phyloP scores from a whole-genome alignment of 2,888 invertebrate species.

The Drosophila aldrichi region DNA sequence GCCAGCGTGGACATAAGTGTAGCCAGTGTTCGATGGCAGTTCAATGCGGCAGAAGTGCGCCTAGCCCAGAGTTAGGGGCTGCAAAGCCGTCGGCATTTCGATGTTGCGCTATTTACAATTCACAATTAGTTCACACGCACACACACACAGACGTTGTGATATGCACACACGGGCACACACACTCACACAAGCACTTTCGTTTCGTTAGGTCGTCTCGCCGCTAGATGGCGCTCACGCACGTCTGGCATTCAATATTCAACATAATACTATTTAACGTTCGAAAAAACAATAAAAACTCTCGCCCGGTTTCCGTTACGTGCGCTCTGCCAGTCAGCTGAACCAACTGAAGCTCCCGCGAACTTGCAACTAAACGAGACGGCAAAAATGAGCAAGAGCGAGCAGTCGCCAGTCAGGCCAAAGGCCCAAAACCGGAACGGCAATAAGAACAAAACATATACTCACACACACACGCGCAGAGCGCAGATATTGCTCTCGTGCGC shows the following conservation, averaged over 20 bases:
- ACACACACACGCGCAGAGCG: neutral
- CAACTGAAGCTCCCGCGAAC: conserved; percentile 70
- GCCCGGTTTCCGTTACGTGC: conserved; percentile 67
- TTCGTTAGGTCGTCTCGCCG: conserved; percentile 33
- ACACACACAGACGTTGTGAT: conserved; percentile 17
- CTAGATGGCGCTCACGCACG: conserved; percentile 47
- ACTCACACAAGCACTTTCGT: conserved; percentile 17
- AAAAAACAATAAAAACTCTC: conserved; percentile 59
- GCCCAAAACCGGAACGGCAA: conserved; percentile 58
- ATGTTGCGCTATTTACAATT: conserved; percentile 19
- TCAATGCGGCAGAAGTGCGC: conserved; percentile 10
- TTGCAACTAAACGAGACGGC: conserved; percentile 66
- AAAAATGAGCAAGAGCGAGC: conserved; percentile 59
- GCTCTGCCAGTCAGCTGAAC: conserved; percentile 69
- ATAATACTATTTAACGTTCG: conserved; percentile 40
- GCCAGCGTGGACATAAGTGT: conserved; percentile 79
- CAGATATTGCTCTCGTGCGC: conserved; percentile 20
- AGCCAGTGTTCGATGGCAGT: conserved; percentile 22
- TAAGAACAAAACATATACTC: conserved; percentile 41
- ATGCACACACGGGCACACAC: conserved; percentile 15
- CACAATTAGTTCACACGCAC: conserved; percentile 41
- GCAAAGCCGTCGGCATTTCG: conserved; percentile 58
- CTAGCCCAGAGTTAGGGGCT: conserved; percentile 10
- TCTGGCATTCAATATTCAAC: conserved; percentile 32
- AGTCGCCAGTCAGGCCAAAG: conserved; percentile 33